Conservation (phyloP, 1,140 invertebrate species). For the Brachystomella parvula region DNA sequence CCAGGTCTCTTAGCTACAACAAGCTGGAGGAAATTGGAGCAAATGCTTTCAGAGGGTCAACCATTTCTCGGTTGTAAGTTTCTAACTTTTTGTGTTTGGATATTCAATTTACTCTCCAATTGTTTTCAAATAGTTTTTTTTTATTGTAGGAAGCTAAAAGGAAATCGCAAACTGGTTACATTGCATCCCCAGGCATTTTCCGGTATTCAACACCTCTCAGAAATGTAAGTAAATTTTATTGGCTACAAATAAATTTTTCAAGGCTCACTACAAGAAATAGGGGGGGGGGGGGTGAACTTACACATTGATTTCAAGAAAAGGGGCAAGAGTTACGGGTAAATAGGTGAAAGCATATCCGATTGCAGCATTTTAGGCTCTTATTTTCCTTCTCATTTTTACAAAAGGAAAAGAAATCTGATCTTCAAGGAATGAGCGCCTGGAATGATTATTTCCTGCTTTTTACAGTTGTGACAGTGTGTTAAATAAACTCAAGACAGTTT, state of each 20-base stretch:
- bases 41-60: constrained; percentile 31
- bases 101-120: background rate
- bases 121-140: background rate
- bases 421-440: no score
- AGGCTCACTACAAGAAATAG: no score
- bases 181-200: constrained; percentile 58
- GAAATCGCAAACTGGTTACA: constrained; percentile 52
- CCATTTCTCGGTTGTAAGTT: constrained; percentile 36
- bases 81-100: background rate
- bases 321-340: no score
- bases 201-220: constrained; percentile 52
- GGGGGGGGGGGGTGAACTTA: no score
- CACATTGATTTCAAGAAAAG: no score
- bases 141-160: constrained; percentile 56
- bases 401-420: no score
- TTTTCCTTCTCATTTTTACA: no score
- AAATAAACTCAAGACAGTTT: no score
- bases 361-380: no score
- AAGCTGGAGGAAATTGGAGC: constrained; percentile 26
- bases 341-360: no score
- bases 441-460: no score
- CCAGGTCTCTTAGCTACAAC: constrained; percentile 34
- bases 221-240: constrained; percentile 51
- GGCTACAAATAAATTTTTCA: background rate
- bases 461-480: no score